A percentile compares a stretch with the other conserved stretches of the same genome.
phyloP scores from a whole-genome alignment of 2,113 vertebrate genomes.

The Prionailurus bengalensis region DNA sequence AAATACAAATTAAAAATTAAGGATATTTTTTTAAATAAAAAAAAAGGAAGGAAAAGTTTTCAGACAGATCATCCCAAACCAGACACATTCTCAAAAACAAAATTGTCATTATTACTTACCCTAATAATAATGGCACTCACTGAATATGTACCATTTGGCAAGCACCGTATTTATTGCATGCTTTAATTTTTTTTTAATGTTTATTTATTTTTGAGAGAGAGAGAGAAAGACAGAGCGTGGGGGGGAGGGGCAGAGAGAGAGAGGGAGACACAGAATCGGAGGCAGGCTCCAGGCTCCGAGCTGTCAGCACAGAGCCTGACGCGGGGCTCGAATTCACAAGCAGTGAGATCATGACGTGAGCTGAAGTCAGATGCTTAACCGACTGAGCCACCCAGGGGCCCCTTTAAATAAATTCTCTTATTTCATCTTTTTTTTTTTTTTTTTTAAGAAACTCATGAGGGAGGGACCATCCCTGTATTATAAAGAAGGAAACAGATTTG shows the following conservation, averaged over 20 bases:
- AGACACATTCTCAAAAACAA: conserved; percentile 4
- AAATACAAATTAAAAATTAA: too few relatives aligned
- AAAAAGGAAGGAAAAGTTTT: neutral
- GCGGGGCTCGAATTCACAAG: too few relatives aligned
- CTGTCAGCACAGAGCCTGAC: too few relatives aligned
- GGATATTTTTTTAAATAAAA: too few relatives aligned
- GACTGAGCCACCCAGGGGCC: too few relatives aligned
- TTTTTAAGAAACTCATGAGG: neutral
- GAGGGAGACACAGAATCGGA: too few relatives aligned
- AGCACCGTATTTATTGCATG: neutral
- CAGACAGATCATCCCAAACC: neutral
- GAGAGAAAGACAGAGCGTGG: too few relatives aligned
- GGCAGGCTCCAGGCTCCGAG: too few relatives aligned
- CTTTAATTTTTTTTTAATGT: neutral
- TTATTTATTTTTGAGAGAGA: too few relatives aligned
- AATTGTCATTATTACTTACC: neutral
- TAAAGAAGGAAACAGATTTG: neutral
- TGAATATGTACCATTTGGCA: neutral
- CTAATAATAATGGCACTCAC: neutral
- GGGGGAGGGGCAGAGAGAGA: too few relatives aligned
- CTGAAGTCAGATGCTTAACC: too few relatives aligned
- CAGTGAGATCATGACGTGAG: too few relatives aligned
- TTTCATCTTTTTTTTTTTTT: neutral
- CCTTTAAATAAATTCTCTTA: neutral
- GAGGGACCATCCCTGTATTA: neutral